phyloP scores from a whole-genome alignment of 2,888 invertebrate genomes.

The Acleris literana region DNA sequence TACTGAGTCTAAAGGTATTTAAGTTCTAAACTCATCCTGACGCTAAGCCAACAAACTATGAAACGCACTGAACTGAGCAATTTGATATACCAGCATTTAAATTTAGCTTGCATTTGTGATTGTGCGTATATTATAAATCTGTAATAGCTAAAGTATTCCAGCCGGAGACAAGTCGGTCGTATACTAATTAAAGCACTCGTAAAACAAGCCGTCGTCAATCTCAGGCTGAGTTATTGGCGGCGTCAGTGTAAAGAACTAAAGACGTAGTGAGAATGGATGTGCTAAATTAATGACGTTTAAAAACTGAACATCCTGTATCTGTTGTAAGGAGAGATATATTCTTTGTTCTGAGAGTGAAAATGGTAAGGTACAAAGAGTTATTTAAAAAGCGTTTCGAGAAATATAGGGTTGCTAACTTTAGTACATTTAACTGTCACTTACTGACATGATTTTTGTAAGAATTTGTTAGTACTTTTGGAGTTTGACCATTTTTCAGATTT shows the following conservation, averaged over 20 bases:
- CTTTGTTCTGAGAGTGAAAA: neutral
- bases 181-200: conserved; percentile 76
- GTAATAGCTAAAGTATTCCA: conserved; percentile 45
- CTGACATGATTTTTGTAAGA: no score
- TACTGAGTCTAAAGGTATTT: no score
- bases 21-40: no score
- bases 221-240: conserved; percentile 67
- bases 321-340: neutral
- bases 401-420: no score
- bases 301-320: neutral
- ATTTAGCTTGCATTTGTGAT: neutral
- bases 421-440: no score
- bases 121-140: neutral
- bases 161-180: conserved; percentile 60
- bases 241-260: conserved; percentile 40
- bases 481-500: no score
- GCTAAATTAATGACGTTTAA: neutral
- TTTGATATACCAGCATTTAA: no score
- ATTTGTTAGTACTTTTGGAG: no score
- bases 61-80: no score
- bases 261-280: conserved; percentile 17
- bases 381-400: no score
- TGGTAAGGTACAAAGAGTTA: neutral
- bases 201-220: conserved; percentile 74
- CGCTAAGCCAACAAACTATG: no score